Base-by-base conservation (phyloP, 23 tunicate genomes). In the Botrylloides violaceus region DNA sequence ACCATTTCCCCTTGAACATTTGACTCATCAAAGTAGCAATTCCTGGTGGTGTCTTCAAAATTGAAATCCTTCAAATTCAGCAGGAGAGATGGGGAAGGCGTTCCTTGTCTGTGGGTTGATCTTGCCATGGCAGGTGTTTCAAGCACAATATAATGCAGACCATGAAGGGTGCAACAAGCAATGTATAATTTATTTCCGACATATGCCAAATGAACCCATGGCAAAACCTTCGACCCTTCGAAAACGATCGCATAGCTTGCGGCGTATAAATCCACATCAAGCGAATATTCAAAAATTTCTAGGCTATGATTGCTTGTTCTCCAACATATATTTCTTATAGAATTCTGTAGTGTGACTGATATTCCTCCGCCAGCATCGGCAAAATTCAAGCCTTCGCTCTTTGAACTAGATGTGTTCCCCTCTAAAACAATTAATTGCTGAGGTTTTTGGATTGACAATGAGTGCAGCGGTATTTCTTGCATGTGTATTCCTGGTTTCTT, bases 281-380 rank as follows among this genome's bases (percentile, higher is more conserved):
- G 56, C 29, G 95, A 87, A 57, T 73, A 49, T 58, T 87, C 95
- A 72, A 55, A 36, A 4, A 87, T 50, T 37, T 87, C 95, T 61
- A 87, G 76, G 6, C 39, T 34, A 66, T 77, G 77, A 5, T 66
- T 78, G 62, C 57, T 66, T 1, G 95, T 87, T 36, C 73, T 63
- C 95, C 95, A 77, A 39, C 36, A 38, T 23, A 75, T 43, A 12
- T 32, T 36, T 43, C 74, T 39, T 6, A 43, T 68, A 25, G 65
- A 21, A 72, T 64, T 60, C 28, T 62, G 50, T 31, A 73, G 25
- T 3, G 21, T 28, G n/a, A 72, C 4, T 9, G 78, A 57, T 23
- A 59, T 43, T 34, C 85, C 85, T 0, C 85, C 85, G 32, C 79
- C 85, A 32, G 39, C 2, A 28, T 80, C 85, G 43, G 53, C 34